Evolutionary conservation across 2,113 vertebrate species (phyloP).

Genomic region (Psammodynastes pulverulentus): DNA sequence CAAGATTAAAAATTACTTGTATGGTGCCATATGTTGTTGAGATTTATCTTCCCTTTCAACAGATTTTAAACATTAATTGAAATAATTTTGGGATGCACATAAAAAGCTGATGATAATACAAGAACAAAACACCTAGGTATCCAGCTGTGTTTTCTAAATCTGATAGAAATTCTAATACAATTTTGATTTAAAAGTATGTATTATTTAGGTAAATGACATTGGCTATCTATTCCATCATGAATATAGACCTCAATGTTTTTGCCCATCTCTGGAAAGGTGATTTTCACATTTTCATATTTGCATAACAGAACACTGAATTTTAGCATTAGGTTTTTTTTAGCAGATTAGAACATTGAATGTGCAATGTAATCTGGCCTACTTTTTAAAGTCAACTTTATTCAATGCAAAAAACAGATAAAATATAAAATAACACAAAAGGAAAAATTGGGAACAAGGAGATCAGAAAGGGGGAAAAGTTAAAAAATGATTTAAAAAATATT

Average conservation of each 20-base stretch:
- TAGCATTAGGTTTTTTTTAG: background rate
- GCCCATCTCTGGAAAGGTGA: background rate
- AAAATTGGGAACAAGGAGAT: background rate
- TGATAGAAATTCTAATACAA: background rate
- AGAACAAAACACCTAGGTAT: background rate
- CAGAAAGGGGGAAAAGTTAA: background rate
- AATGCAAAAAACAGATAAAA: background rate
- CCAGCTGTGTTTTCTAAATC: background rate
- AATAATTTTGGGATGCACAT: constrained; percentile 1
- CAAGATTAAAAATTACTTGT: constrained; percentile 9
- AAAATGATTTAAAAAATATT: background rate
- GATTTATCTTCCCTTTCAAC: background rate
- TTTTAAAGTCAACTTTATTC: background rate
- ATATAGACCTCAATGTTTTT: background rate
- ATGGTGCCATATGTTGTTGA: background rate
- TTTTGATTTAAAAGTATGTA: background rate
- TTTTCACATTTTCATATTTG: background rate
- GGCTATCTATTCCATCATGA: background rate
- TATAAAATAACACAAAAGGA: background rate
- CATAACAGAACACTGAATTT: background rate
- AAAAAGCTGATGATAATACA: background rate
- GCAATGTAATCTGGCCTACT: background rate
- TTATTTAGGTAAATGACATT: background rate
- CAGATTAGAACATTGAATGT: background rate
- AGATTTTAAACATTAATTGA: background rate